Conservation (phyloP, 2,888 invertebrate species). For the Noctua comes region DNA sequence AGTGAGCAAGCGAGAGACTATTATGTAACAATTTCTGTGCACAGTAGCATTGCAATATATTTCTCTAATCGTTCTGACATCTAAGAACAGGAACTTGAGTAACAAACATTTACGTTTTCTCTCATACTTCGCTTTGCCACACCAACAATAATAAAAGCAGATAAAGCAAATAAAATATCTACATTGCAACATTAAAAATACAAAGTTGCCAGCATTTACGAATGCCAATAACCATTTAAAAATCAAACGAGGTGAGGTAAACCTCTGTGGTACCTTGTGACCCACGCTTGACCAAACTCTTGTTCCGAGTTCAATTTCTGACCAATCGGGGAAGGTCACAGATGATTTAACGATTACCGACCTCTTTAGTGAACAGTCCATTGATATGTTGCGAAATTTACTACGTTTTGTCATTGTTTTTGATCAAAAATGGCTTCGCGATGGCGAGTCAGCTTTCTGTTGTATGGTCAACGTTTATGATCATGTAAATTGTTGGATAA, state of each 20-base stretch:
- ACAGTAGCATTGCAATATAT: conserved; percentile 9
- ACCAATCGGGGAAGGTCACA: conserved; percentile 49
- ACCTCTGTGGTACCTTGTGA: conserved; percentile 59
- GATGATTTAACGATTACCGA: conserved; percentile 44
- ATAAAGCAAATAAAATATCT: conserved; percentile 1
- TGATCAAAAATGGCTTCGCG: conserved; percentile 52
- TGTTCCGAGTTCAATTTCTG: conserved; percentile 53
- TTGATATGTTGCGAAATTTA: conserved; percentile 54
- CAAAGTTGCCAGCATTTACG: conserved; percentile 10
- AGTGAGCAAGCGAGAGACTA: background rate
- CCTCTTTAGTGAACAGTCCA: conserved; percentile 31
- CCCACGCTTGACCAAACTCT: conserved; percentile 56
- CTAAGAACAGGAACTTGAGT: conserved; percentile 10
- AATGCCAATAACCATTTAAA: conserved; percentile 44
- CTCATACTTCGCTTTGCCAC: conserved; percentile 6
- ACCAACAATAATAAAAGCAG: conserved; percentile 18
- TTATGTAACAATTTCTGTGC: background rate
- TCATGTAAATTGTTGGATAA: conserved; percentile 33
- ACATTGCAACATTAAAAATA: conserved; percentile 38
- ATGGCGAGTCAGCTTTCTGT: conserved; percentile 23
- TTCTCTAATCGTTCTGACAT: conserved; percentile 27
- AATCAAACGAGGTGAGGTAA: conserved; percentile 55
- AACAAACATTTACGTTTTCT: conserved; percentile 28
- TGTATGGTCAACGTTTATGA: conserved; percentile 28
- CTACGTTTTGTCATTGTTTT: conserved; percentile 37